A percentile compares a stretch with the other conserved stretches of the same genome.
Evolutionary conservation across 2,113 vertebrate species (phyloP).

Genomic region (Trogon melanurus): DNA sequence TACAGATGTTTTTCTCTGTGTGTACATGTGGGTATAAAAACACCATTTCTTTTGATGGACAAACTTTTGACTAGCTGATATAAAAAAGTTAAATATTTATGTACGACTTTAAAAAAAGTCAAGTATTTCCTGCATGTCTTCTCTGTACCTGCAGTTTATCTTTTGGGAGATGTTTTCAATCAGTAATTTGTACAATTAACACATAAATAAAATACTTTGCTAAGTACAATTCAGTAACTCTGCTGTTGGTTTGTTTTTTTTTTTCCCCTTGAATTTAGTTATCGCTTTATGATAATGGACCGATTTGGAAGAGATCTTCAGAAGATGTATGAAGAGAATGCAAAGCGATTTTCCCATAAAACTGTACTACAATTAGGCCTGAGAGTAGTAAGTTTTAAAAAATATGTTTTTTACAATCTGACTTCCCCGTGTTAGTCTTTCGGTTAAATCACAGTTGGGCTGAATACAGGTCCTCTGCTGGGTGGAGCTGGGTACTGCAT

Average conservation of each 20-base stretch:
- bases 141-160: not conserved
- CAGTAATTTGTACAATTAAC: not conserved
- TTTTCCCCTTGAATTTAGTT: conserved; percentile 74
- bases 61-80: not conserved
- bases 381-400: conserved; percentile 85
- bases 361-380: conserved; percentile 92
- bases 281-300: conserved; percentile 98
- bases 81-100: not conserved
- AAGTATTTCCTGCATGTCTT: not conserved
- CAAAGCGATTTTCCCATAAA: conserved; percentile 86
- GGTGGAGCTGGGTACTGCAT: conserved; percentile 59
- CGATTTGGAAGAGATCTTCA: conserved; percentile 93
- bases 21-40: not conserved
- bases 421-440: not conserved
- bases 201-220: not conserved
- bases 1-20: not conserved
- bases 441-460: not conserved
- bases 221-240: not conserved
- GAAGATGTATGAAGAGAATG: conserved; percentile 90
- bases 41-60: not conserved
- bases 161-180: not conserved
- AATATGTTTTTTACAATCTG: not conserved
- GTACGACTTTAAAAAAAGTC: not conserved
- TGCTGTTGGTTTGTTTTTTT: not conserved
- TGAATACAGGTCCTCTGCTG: conserved; percentile 72